A percentile compares a stretch with the other conserved stretches of the same genome.
Conservation (phyloP, 2,113 vertebrate species). For the Antechinus stuartii region DNA sequence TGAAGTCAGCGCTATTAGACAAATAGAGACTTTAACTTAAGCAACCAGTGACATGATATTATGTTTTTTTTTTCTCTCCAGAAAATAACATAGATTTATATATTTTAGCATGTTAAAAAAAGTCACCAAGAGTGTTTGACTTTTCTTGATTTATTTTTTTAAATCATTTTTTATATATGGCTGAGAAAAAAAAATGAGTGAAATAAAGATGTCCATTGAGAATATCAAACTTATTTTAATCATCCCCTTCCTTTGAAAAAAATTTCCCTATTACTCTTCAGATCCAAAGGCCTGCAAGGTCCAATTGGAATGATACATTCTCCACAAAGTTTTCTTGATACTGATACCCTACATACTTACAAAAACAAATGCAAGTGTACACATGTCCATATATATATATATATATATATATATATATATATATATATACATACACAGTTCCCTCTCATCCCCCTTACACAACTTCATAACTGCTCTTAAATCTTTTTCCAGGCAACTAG, state of each 20-base stretch:
- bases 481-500: too few relatives aligned
- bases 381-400: background rate
- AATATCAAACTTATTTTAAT: background rate
- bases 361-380: background rate
- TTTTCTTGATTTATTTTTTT: background rate
- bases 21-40: background rate
- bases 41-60: background rate
- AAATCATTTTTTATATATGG: background rate
- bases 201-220: background rate
- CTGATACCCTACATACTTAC: background rate
- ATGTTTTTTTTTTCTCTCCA: background rate
- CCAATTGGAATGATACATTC: background rate
- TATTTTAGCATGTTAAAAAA: background rate
- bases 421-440: background rate
- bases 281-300: background rate
- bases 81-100: background rate
- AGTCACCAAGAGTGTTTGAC: background rate
- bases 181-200: background rate
- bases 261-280: background rate
- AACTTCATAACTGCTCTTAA: background rate
- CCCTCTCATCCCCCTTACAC: too few relatives aligned
- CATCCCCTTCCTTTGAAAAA: background rate
- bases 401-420: background rate
- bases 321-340: background rate
- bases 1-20: background rate